Evolutionary conservation across 1,140 invertebrate genomes (phyloP).

Genomic region (Musca domestica): DNA sequence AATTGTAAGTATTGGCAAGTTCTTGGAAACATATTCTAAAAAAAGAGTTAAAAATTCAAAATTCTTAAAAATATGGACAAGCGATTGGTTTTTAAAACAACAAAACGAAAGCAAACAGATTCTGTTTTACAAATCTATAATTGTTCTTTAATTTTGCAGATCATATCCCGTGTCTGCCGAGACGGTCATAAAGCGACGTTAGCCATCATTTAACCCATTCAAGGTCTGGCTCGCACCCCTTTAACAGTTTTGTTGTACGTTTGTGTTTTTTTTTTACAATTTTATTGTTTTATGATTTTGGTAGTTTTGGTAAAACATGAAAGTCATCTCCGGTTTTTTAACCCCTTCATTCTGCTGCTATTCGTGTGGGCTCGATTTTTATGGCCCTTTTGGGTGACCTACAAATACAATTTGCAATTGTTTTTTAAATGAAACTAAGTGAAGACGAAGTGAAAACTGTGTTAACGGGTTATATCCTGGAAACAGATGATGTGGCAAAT

Average conservation of each 20-base stretch:
- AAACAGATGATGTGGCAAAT: constrained; percentile 5
- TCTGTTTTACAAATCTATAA: too few species aligned
- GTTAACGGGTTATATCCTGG: constrained; percentile 19
- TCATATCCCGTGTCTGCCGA: too few species aligned
- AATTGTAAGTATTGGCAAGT: too few species aligned
- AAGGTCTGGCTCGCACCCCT: background rate
- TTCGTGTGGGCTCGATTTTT: background rate
- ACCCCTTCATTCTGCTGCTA: constrained; percentile 11
- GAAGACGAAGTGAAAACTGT: constrained; percentile 9
- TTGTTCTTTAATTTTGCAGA: too few species aligned
- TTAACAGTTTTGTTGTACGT: background rate
- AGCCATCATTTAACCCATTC: background rate
- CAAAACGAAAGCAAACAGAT: too few species aligned
- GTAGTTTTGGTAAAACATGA: background rate
- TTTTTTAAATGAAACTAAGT: constrained; percentile 22
- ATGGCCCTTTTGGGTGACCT: constrained; percentile 4
- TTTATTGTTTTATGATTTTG: constrained; percentile 23
- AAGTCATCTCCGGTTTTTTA: constrained; percentile 11
- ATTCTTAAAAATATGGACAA: background rate
- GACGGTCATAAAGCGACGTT: too few species aligned
- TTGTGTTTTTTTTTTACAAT: constrained; percentile 5
- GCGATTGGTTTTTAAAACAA: too few species aligned
- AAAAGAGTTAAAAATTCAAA: too few species aligned
- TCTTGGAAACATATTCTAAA: too few species aligned
- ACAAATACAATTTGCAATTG: constrained; percentile 26